Conservation (phyloP, 2,113 vertebrate genomes). For the Poecile atricapillus region DNA sequence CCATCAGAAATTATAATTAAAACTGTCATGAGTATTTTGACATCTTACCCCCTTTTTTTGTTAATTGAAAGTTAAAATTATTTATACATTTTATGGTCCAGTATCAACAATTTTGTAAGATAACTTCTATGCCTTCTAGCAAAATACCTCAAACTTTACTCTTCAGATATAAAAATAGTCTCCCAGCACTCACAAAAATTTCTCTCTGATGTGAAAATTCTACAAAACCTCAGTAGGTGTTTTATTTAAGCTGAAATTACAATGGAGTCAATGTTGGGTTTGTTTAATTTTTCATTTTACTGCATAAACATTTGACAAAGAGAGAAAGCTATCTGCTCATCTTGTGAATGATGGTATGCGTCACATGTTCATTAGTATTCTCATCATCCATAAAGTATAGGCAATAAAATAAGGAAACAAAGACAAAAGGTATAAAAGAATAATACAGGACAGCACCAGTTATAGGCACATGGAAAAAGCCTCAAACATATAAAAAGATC, state of each 20-base stretch:
- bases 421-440: slow-evolving; percentile 18
- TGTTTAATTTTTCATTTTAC: slow-evolving; percentile 6
- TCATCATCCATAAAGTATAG: not conserved
- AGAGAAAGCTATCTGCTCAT: not conserved
- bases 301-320: slow-evolving; percentile 12
- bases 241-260: not conserved
- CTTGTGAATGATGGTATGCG: not conserved
- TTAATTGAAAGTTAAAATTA: not conserved
- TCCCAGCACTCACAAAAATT: not conserved
- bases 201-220: not conserved
- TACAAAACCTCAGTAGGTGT: not conserved
- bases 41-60: not conserved
- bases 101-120: slow-evolving; percentile 30
- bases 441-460: not conserved
- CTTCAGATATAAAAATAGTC: not conserved
- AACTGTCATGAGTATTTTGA: slow-evolving; percentile 44
- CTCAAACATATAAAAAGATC: not conserved
- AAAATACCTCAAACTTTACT: not conserved
- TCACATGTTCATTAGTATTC: slow-evolving; percentile 33
- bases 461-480: not conserved
- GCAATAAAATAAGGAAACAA: slow-evolving; percentile 44
- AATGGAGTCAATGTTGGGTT: not conserved
- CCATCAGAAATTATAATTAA: slow-evolving; percentile 64
- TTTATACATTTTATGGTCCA: not conserved
- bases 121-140: not conserved